Evolutionary conservation across 2,113 vertebrate genomes (phyloP), one percentile per base, ranked within the genome.

Genomic region (Pelusios castaneus): DNA sequence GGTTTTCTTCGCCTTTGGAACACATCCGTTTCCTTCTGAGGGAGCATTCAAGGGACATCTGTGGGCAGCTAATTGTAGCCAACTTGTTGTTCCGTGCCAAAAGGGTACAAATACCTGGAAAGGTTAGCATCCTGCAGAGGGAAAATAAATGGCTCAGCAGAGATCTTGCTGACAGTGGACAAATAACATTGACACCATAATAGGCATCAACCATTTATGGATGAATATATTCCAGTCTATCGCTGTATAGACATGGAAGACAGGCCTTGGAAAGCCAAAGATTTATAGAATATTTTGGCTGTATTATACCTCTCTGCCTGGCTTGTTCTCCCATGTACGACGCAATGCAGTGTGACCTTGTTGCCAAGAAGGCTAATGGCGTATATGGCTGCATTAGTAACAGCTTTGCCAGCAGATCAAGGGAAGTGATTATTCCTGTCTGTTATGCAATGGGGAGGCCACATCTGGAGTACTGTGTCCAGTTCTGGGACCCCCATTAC

Each of bases 51-150:
- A 38, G 55, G 14, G 14, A 38, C 6, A 91, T 81, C 41, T 51
- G 45, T 87, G 70, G 22, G 21, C 22, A 84, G 3, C 31, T 45
- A 58, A 73, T 11, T 29, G 27, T 58, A n/a, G 67, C 67, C 67
- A 70, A 70, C 67, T 70, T 70, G 22, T 19, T 6, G 43, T 0
- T 0, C 24, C 3, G 2, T 80, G 22, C 2, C 31, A 73, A 55
- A 77, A 90, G 22, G 45, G 1, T n/a, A 58, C 10, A 27, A 56
- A 52, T 43, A 70, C 34, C 9, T 38, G 12, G 60, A 88, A 89
- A 34, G 11, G 2, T 21, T 95, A 43, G 83, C 38, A 34, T 4
- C 12, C 22, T n/a, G 80, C 8, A 81, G 9, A 41, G 2, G 8
- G 49, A 60, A 10, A 54, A n/a, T 67, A 8, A 85, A 17, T 8